Evolutionary conservation across 2,888 invertebrate species (phyloP).

Genomic region (Chelonus formosanus): DNA sequence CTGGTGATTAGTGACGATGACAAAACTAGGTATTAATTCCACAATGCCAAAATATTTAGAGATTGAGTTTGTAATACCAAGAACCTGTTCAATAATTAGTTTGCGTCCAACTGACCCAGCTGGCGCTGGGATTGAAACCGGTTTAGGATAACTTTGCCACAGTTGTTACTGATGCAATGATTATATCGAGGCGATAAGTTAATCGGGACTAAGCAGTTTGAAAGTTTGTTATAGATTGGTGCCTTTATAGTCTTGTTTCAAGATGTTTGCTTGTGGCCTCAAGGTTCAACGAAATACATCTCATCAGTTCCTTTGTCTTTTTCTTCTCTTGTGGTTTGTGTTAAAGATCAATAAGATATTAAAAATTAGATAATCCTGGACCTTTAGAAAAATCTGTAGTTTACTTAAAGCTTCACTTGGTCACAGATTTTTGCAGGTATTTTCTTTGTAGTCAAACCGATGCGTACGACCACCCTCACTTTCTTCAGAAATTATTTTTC

Average conservation of each 20-base stretch:
- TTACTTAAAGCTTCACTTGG: slow-evolving; percentile 26
- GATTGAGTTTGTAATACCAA: slow-evolving; percentile 49
- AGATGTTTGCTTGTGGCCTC: slow-evolving; percentile 2
- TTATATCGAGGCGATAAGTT: slow-evolving; percentile 37
- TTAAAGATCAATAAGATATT: slow-evolving; percentile 40
- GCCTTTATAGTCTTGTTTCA: not conserved
- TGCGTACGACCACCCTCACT: slow-evolving; percentile 9
- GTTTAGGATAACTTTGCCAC: slow-evolving; percentile 36
- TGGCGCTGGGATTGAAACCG: slow-evolving; percentile 37
- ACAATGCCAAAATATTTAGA: slow-evolving; percentile 56
- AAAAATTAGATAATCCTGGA: slow-evolving; percentile 19
- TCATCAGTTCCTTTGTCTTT: not conserved
- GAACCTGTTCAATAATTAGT: slow-evolving; percentile 45
- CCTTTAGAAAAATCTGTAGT: slow-evolving; percentile 20
- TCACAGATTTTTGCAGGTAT: slow-evolving; percentile 38
- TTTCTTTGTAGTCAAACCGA: slow-evolving; percentile 18
- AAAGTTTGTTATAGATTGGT: slow-evolving; percentile 20
- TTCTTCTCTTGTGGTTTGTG: slow-evolving; percentile 24
- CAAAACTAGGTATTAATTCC: slow-evolving; percentile 19
- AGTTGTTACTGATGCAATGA: slow-evolving; percentile 32
- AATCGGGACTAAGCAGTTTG: slow-evolving; percentile 38
- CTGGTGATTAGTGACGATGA: slow-evolving; percentile 16
- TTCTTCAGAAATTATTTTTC: slow-evolving; percentile 5
- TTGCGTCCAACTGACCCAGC: slow-evolving; percentile 36
- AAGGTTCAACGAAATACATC: too few relatives aligned